Conservation (phyloP, 2,888 invertebrate genomes). For the Plebejus melissa region DNA sequence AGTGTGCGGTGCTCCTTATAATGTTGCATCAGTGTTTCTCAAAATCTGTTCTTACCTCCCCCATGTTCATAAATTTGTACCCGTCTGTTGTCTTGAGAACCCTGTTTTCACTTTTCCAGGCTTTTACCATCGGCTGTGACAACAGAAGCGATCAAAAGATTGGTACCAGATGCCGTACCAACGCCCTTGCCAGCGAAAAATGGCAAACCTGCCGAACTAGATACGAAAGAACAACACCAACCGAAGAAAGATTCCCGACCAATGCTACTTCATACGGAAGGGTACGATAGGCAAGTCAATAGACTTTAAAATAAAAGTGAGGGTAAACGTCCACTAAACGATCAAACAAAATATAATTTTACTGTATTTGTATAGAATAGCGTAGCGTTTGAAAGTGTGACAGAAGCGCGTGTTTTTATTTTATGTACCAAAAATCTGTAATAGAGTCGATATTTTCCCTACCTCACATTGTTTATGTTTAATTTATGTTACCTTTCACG, state of each 20-base stretch:
- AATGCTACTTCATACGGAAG: slow-evolving; percentile 41
- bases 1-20: neutral
- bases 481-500: slow-evolving; percentile 9
- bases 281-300: slow-evolving; percentile 20
- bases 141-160: slow-evolving; percentile 81
- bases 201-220: slow-evolving; percentile 11
- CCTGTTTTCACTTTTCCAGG: slow-evolving; percentile 66
- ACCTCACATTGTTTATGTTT: slow-evolving; percentile 11
- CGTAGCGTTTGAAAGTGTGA: slow-evolving; percentile 7
- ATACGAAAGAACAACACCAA: slow-evolving; percentile 28
- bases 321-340: neutral
- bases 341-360: neutral
- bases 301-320: slow-evolving; percentile 14
- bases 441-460: neutral
- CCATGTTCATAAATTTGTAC: too few species aligned
- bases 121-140: slow-evolving; percentile 85
- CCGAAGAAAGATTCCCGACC: slow-evolving; percentile 56
- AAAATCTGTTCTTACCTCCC: neutral
- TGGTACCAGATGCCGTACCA: slow-evolving; percentile 84
- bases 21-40: neutral
- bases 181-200: neutral
- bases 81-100: too few species aligned
- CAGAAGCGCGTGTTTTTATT: slow-evolving; percentile 12
- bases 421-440: slow-evolving; percentile 5
- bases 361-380: slow-evolving; percentile 6